Evolutionary conservation across 2,888 invertebrate genomes (phyloP), one percentile per base, ranked within the genome.

Genomic region (Erpobdella octoculata): DNA sequence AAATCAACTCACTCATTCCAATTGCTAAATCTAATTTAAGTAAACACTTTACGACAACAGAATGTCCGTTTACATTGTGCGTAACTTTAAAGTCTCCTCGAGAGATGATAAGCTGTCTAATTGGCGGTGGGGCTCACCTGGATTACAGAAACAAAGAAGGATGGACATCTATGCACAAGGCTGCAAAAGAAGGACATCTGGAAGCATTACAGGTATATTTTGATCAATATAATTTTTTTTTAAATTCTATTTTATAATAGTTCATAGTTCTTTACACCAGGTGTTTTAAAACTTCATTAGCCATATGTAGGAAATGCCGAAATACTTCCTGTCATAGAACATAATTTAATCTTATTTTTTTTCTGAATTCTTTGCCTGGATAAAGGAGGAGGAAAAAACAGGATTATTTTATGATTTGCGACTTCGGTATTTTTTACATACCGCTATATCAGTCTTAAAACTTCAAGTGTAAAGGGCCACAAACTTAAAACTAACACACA

Each of bases 41-140:
- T 18, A 41, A 41, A 41, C 28, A 53, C 21, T 53, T 6, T 53
- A 8, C 53, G 28, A 53, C 53, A 0, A 12, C 87, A 91, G 98
- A 98, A 85, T 97, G 96, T 25, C 97, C 97, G 1, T 84, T 98
- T 78, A 92, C 94, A n/a, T 87, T 96, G 79, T 94, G 95, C 25
- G 90, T 93, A 1, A 89, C 89, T 74, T 87, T 92, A 80, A 91
- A 91, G 81, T 89, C 91, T 79, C 91, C 94, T 53, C 89, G 90
- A 58, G 79, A 82, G 38, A 91, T 95, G 83, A 87, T 98, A 73
- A 91, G 97, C 81, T 90, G 93, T 0, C 86, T 98, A 76, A 93
- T 97, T 46, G 95, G 95, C 83, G 97, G 97, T 15, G 98, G 98
- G 21, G 96, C 97, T 2, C 87, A 97, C 75, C 85, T 98, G 76